phyloP scores from a whole-genome alignment of 1,140 invertebrate species.

The Drosophila bipectinata region DNA sequence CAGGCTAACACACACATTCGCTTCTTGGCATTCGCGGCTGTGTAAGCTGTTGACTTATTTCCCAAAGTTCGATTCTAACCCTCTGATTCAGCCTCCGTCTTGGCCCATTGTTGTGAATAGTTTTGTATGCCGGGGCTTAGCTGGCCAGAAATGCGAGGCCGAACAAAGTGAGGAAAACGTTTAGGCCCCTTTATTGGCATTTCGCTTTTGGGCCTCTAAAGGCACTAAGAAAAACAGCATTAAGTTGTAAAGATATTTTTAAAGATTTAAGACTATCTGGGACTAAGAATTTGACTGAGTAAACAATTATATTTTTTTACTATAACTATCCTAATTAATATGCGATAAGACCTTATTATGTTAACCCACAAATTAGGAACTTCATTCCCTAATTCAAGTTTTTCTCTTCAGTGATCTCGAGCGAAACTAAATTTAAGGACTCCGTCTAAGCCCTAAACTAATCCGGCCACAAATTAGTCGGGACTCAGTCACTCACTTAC shows the following conservation, averaged over 20 bases:
- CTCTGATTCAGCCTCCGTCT: background rate
- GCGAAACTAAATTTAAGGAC: slow-evolving; percentile 27
- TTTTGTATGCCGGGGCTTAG: slow-evolving; percentile 48
- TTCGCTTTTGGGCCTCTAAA: background rate
- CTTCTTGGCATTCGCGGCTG: slow-evolving; percentile 63
- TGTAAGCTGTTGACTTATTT: slow-evolving; percentile 79
- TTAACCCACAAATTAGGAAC: background rate
- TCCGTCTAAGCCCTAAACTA: slow-evolving; percentile 20
- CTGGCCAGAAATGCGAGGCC: slow-evolving; percentile 27
- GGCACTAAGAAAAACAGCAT: slow-evolving; percentile 2
- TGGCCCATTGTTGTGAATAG: slow-evolving; percentile 41
- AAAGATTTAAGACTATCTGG: background rate
- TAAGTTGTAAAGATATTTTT: background rate
- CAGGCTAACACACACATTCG: slow-evolving; percentile 2
- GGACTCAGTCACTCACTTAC: slow-evolving; percentile 29
- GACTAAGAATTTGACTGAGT: too few relatives aligned
- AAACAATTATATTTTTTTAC: background rate
- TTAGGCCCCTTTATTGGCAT: slow-evolving; percentile 44
- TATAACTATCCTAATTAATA: background rate
- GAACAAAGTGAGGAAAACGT: slow-evolving; percentile 43
- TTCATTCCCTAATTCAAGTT: too few relatives aligned
- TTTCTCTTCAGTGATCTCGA: background rate
- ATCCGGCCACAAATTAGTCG: slow-evolving; percentile 37
- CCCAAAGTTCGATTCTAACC: slow-evolving; percentile 56
- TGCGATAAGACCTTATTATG: background rate